Conservation (phyloP, 2,797 vertebrate species). For the Anguilla pacifica region DNA sequence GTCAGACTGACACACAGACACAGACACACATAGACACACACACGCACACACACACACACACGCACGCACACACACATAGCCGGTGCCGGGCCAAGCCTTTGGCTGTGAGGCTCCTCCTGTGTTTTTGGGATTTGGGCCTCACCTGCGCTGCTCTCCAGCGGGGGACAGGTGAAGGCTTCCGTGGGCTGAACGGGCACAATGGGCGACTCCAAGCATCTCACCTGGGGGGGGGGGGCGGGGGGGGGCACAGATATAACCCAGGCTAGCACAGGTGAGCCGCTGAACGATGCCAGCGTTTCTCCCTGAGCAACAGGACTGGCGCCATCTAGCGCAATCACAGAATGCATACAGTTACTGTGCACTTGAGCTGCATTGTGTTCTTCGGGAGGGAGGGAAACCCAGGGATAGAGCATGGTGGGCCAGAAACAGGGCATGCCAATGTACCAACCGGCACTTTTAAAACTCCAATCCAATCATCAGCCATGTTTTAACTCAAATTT, state of each 20-base stretch:
- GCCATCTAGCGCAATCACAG: no score
- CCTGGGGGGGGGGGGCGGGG: slow-evolving; percentile 47
- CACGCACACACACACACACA: no score
- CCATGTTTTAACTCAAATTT: no score
- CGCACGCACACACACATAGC: no score
- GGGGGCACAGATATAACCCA: background rate
- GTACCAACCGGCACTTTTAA: no score
- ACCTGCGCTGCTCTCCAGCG: slow-evolving; percentile 60
- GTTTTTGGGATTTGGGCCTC: slow-evolving; percentile 15
- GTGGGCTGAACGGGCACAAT: slow-evolving; percentile 47
- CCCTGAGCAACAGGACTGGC: background rate
- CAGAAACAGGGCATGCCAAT: no score
- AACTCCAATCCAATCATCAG: no score
- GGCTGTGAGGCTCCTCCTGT: background rate
- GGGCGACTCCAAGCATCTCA: slow-evolving; percentile 53
- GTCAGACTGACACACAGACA: background rate
- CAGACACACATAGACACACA: no score
- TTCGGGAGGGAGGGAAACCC: no score
- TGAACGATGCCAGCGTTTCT: background rate
- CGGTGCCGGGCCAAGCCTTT: no score
- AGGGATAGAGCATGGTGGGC: no score
- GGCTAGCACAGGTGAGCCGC: background rate
- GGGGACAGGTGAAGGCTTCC: slow-evolving; percentile 48
- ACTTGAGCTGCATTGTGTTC: no score
- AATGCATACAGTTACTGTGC: background rate